Percentiles rank a stretch among this genome's conserved stretches.
Evolutionary conservation across 2,113 vertebrate species (phyloP).

Genomic region (Chaenocephalus aceratus): DNA sequence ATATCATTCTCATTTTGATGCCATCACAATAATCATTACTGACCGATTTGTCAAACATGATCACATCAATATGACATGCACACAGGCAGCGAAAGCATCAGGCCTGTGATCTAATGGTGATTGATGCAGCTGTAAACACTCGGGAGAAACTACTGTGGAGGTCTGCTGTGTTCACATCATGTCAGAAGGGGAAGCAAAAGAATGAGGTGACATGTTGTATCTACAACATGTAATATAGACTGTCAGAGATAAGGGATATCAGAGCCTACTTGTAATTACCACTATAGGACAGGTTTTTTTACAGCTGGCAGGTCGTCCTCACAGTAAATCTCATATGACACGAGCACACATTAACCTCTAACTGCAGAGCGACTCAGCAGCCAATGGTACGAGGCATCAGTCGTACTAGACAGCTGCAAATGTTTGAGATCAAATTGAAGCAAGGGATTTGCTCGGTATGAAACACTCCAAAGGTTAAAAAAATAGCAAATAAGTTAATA

Average conservation of each 20-base stretch:
- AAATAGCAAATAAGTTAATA: conserved; percentile 44
- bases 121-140: conserved; percentile 5
- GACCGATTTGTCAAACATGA: conserved; percentile 36
- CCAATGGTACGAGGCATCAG: conserved; percentile 16
- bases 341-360: conserved; percentile 59
- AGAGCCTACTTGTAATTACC: conserved; percentile 50
- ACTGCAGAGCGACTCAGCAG: conserved; percentile 34
- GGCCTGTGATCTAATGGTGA: conserved; percentile 4
- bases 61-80: conserved; percentile 17
- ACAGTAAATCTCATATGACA: conserved; percentile 56
- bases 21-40: conserved; percentile 7
- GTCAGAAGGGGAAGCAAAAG: conserved; percentile 2
- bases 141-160: neutral
- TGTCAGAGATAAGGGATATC: conserved; percentile 6
- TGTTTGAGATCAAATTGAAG: conserved; percentile 43
- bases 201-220: neutral
- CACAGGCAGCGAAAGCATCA: neutral
- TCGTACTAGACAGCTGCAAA: conserved; percentile 29
- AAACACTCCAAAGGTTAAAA: conserved; percentile 27
- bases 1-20: neutral
- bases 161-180: neutral
- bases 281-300: conserved; percentile 53
- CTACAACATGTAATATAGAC: conserved; percentile 1
- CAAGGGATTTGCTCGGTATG: neutral
- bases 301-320: conserved; percentile 52